Conservation (phyloP, 1,140 invertebrate genomes). For the Leptestheria dahalacensis region DNA sequence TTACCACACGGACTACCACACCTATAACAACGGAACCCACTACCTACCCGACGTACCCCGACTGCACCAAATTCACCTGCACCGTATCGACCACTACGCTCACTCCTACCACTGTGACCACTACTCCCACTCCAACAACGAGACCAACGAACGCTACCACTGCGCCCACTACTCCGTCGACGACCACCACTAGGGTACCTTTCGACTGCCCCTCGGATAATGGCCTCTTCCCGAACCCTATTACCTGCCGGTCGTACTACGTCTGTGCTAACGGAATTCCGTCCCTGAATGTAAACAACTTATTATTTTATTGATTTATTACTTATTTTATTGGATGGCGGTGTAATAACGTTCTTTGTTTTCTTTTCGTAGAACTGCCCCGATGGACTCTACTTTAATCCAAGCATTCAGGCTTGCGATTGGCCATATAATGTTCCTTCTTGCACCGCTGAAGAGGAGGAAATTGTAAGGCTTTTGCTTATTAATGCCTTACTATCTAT, state of each 20-base stretch:
- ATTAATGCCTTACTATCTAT: no score
- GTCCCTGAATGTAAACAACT: background rate
- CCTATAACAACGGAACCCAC: background rate
- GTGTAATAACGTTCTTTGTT: background rate
- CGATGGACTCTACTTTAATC: background rate
- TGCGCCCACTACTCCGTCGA: background rate
- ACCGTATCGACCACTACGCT: background rate
- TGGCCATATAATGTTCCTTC: background rate
- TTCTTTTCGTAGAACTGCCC: background rate
- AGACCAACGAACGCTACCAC: background rate
- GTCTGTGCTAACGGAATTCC: background rate
- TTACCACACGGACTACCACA: no score
- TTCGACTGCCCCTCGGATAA: conserved; percentile 2
- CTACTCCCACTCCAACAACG: background rate
- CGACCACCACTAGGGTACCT: background rate
- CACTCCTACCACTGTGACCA: background rate
- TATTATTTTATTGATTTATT: background rate
- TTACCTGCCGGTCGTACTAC: background rate
- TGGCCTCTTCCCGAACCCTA: conserved; percentile 5
- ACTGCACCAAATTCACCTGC: no score
- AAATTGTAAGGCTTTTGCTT: no score
- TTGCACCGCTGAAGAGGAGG: no score
- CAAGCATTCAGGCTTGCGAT: background rate
- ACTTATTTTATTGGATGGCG: background rate
- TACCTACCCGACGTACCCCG: no score